Conservation (phyloP, 2,797 vertebrate genomes). For the Coregonus ussuriensis region DNA sequence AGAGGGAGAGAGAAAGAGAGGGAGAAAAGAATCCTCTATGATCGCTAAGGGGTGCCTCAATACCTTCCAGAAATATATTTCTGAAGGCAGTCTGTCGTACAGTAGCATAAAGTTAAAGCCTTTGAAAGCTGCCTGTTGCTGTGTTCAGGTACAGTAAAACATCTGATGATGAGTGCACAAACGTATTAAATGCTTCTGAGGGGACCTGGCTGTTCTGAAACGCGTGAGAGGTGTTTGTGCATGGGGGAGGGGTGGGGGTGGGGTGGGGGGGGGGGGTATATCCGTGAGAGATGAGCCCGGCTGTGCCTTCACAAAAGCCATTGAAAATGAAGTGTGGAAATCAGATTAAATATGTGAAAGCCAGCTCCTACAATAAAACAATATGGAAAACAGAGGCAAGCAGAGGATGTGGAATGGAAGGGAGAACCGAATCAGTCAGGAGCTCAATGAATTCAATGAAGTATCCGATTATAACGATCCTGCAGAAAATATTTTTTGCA, state of each 20-base stretch:
- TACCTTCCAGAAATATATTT: not conserved
- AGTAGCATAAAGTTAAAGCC: not conserved
- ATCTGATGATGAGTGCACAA: not conserved
- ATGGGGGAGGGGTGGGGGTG: too few relatives aligned
- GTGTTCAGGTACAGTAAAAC: not conserved
- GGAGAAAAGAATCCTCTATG: not conserved
- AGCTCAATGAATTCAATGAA: slow-evolving; percentile 24
- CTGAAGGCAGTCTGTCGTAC: not conserved
- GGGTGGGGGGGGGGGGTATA: not conserved
- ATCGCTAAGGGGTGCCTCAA: too few relatives aligned
- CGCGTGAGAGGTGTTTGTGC: too few relatives aligned
- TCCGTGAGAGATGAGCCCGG: not conserved
- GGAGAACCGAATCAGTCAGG: slow-evolving; percentile 4
- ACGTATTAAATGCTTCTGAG: not conserved
- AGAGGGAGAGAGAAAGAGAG: not conserved
- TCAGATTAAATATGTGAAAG: slow-evolving; percentile 36
- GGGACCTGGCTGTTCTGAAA: not conserved
- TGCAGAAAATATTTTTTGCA: slow-evolving; percentile 31
- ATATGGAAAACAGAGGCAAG: slow-evolving; percentile 12
- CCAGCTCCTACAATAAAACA: slow-evolving; percentile 5
- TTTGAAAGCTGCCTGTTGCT: not conserved
- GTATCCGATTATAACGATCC: slow-evolving; percentile 32
- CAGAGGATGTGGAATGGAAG: not conserved
- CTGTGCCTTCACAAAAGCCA: slow-evolving; percentile 9
- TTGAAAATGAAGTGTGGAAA: slow-evolving; percentile 33